phyloP scores from a whole-genome alignment of 2,113 vertebrate species.

The Antigone vipio region DNA sequence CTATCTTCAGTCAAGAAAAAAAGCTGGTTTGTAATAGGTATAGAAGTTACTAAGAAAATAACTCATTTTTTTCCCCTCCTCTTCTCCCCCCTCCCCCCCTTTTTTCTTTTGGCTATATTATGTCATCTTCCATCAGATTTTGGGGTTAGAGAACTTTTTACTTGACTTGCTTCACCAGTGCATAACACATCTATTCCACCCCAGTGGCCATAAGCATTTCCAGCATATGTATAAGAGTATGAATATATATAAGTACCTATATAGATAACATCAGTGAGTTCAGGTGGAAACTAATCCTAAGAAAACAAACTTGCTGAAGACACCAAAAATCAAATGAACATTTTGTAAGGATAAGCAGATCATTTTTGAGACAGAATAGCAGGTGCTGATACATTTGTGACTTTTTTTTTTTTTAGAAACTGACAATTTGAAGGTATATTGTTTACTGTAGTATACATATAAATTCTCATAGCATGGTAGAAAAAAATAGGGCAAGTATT shows the following conservation, averaged over 20 bases:
- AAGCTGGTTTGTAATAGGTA: background rate
- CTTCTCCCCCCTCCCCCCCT: no score
- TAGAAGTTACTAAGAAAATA: background rate
- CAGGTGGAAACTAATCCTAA: background rate
- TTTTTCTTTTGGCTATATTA: background rate
- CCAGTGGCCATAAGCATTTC: background rate
- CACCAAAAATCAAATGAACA: background rate
- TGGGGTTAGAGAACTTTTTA: background rate
- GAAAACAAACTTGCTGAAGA: background rate
- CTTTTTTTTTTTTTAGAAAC: background rate
- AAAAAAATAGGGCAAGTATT: background rate
- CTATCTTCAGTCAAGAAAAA: background rate
- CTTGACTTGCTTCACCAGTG: background rate
- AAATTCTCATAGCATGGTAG: background rate
- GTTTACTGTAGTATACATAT: background rate
- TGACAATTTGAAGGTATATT: background rate
- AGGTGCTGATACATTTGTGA: background rate
- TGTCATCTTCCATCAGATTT: background rate
- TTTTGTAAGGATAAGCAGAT: background rate
- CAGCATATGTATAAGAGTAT: no score
- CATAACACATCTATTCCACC: background rate
- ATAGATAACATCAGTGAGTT: background rate
- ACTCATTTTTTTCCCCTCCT: rapidly evolving
- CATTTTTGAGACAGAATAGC: background rate
- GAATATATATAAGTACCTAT: background rate